Evolutionary conservation across 1,140 invertebrate species (phyloP), one percentile per base, ranked within the genome.

Genomic region (Sitophilus oryzae): DNA sequence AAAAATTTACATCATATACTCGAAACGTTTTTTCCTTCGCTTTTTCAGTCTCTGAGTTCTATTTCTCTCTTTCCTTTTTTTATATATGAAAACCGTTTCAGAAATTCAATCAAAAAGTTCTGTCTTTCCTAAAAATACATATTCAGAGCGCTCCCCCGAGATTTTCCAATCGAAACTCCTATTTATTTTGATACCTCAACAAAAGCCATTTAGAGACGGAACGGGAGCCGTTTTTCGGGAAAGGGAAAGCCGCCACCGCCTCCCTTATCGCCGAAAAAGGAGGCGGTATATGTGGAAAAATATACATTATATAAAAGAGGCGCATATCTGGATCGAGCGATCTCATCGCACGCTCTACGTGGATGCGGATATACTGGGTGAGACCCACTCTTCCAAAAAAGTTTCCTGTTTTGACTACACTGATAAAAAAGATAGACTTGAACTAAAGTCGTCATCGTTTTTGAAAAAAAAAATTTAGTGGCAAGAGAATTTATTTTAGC

Each of bases 151-250:
- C 35, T 42, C 55, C 55, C 55, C 21, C 42, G 42, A 38, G 55
- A 18, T 45, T 57, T 52, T 57, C 55, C 48, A 51, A 57, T 57
- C 55, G 55, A 57, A 57, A 57, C 45, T 57, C 55, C 55, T 57
- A 57, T 57, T 57, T 57, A 57, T 57, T 57, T 57, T 57, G 55
- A 57, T 57, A 57, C 55, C 55, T 57, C 55, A 52, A 57, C 55
- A 57, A 57, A 57, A 57, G 55, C 55, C 55, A 57, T 57, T 57
- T 57, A 57, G 48, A 56, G 48, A 35, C 45, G 51, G 49, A 57
- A 57, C 5, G n/a, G n/a, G n/a, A 45, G 46, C 54, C 38, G 46
- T 49, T 56, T 40, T 34, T 30, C 49, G 42, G 46, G 34, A 56
- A 56, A 56, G 46, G 46, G n/a, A n/a, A n/a, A n/a, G n/a, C n/a